Evolutionary conservation across 2,113 vertebrate species (phyloP), one percentile per base, ranked within the genome.

Genomic region (Dicentrarchus labrax): DNA sequence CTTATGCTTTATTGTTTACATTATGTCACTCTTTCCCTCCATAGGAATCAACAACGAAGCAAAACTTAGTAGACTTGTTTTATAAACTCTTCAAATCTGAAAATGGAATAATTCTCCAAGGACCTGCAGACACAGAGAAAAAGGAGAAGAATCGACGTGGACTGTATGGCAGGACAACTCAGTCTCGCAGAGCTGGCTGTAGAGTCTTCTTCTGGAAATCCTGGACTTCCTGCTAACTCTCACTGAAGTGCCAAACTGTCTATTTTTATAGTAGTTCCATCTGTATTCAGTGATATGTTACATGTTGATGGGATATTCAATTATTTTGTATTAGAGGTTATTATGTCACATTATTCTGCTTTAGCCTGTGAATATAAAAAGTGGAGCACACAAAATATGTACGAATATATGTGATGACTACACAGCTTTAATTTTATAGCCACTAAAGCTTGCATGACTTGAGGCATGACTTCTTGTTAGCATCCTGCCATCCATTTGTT

Each of bases 121-220:
- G 38, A 21, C 5, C 47, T 0, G 10, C 24, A n/a, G 70, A 76
- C 3, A 11, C 59, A 2, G 80, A 72, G n/a, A 78, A 72, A n/a
- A 70, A 51, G 45, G 64, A 81, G 65, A 89, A 90, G 81, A 83
- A 45, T 41, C 83, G 88, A 8, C 86, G 86, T 6, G 82, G 68
- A 48, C 62, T 76, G 21, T 36, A 36, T 2, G 16, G 17, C 21
- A 11, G 0, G 3, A 50, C 72, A 8, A 45, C 30, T 21, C 47
- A 4, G 30, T 21, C 12, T 50, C 86, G 86, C 7, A 77, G 7
- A 64, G 1, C 21, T 0, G 71, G 90, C 65, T 95, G 93, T 73
- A 76, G 21, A 72, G 8, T 82, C 10, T 92, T 91, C 86, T 95
- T 76, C 87, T 95, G 91, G 93, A 94, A 95, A 81, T 38, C 88